phyloP scores from a whole-genome alignment of 30 jellyfish, hydroid and myxozoan species.

The Calvadosia cruxmelitensis region DNA sequence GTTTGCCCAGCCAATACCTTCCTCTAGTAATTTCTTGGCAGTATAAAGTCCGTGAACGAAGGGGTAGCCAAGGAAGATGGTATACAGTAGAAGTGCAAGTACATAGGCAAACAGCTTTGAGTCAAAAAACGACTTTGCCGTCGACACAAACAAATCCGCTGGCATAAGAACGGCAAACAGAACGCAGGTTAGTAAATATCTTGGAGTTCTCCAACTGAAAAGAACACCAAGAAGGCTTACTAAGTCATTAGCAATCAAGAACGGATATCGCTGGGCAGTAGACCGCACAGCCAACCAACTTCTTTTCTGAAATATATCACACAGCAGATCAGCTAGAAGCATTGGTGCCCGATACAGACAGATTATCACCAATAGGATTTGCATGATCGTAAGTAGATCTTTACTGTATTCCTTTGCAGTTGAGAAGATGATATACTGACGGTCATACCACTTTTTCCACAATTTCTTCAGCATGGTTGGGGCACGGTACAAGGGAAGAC shows the following conservation, averaged over 20 bases:
- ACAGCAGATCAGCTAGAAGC: conserved; percentile 46
- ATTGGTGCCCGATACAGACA: conserved; percentile 86
- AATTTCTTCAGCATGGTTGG: conserved; percentile 39
- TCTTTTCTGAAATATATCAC: conserved; percentile 55
- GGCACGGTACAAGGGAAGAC: conserved; percentile 72
- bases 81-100: conserved; percentile 27
- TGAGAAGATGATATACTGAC: conserved; percentile 29
- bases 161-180: conserved; percentile 80
- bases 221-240: conserved; percentile 13
- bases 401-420: conserved; percentile 51
- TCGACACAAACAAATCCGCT: conserved; percentile 72
- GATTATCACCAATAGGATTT: conserved; percentile 42
- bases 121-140: conserved; percentile 21
- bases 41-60: conserved; percentile 37
- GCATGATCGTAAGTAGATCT: conserved; percentile 47
- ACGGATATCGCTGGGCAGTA: conserved; percentile 55
- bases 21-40: conserved; percentile 31
- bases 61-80: conserved; percentile 48
- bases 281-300: conserved; percentile 81
- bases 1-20: conserved; percentile 53
- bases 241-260: conserved; percentile 30
- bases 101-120: conserved; percentile 20
- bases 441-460: conserved; percentile 48
- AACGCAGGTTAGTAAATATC: conserved; percentile 57
- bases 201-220: conserved; percentile 90